A percentile compares a stretch with the other conserved stretches of the same genome.
Conservation (phyloP, 2,797 vertebrate species). For the Tangara arthus region DNA sequence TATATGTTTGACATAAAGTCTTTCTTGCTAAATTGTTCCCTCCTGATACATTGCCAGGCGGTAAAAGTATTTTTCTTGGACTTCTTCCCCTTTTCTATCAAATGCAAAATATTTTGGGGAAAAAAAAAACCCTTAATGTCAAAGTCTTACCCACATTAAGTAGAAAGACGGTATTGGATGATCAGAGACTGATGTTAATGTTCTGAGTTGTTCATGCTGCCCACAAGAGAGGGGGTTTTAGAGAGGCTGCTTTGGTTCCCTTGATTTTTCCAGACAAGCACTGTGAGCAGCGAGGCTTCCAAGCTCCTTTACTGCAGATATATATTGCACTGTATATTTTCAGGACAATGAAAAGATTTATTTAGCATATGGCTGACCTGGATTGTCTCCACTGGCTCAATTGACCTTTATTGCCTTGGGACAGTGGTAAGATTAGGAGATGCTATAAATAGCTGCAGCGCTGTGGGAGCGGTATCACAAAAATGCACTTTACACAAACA, state of each 20-base stretch:
- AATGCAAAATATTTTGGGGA: neutral
- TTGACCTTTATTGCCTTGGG: slow-evolving; percentile 52
- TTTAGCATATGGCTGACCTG: slow-evolving; percentile 43
- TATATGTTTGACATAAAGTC: neutral
- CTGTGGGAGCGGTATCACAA: slow-evolving; percentile 13
- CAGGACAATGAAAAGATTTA: neutral
- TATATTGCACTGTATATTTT: neutral
- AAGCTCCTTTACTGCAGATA: neutral
- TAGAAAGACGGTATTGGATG: neutral
- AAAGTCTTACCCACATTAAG: neutral
- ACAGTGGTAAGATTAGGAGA: slow-evolving; percentile 34
- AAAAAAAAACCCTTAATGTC: fast-evolving
- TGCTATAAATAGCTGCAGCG: slow-evolving; percentile 26
- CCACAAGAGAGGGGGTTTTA: neutral
- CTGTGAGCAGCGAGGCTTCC: neutral
- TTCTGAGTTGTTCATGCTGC: neutral
- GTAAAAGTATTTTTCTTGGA: neutral
- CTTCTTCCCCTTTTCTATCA: neutral
- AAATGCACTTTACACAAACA: slow-evolving; percentile 3
- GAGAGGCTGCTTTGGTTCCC: neutral
- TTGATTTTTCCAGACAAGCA: neutral
- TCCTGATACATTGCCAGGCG: neutral
- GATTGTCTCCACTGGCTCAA: slow-evolving; percentile 19
- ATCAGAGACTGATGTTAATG: neutral
- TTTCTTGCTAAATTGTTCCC: neutral